Percentiles rank a stretch among this genome's conserved stretches.
Evolutionary conservation across 2,113 vertebrate genomes (phyloP).

Genomic region (Genyomyrus donnyi): DNA sequence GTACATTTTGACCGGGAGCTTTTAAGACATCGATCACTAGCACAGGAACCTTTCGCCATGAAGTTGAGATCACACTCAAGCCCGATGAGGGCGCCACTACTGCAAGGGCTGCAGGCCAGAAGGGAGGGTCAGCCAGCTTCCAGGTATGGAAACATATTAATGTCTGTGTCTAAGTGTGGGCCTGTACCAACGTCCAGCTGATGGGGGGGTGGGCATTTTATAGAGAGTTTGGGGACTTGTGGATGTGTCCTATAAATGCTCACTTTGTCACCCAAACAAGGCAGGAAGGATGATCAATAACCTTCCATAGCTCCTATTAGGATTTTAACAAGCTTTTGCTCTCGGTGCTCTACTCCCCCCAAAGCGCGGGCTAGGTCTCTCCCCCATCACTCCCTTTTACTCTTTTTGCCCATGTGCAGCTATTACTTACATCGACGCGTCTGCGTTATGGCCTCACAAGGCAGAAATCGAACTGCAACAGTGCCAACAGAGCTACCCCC

Average conservation of each 20-base stretch:
- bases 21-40: neutral
- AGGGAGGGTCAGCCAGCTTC: neutral
- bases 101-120: neutral
- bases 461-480: neutral
- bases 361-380: conserved; percentile 33
- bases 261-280: conserved; percentile 70
- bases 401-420: neutral
- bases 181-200: neutral
- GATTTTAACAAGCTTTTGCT: conserved; percentile 69
- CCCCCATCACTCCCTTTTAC: neutral
- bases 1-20: neutral
- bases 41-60: neutral
- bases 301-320: conserved; percentile 67
- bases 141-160: neutral
- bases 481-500: neutral
- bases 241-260: conserved; percentile 64
- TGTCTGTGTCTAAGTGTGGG: neutral
- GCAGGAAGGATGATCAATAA: conserved; percentile 77
- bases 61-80: neutral
- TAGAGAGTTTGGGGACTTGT: conserved; percentile 35
- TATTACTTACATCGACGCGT: neutral
- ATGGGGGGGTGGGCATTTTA: neutral
- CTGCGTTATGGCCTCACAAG: neutral
- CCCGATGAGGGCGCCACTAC: neutral
- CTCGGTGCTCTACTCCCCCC: conserved; percentile 16